These are phyloP conservation scores for Aphelinus certus DNA, from an alignment of 1,140 invertebrate species.

Conservation along the genomic window DNA sequence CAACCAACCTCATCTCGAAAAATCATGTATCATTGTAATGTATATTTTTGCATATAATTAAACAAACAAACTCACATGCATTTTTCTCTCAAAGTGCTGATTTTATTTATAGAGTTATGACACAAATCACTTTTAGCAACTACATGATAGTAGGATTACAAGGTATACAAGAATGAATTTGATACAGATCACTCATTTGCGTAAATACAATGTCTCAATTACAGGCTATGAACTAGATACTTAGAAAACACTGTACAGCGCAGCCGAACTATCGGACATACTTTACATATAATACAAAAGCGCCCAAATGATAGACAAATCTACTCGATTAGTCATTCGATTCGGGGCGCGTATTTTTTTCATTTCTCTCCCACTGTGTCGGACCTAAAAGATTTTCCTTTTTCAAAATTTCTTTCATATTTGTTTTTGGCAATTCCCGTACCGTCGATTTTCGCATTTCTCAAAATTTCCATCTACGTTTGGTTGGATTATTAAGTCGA, in stretches of 20 bases:
- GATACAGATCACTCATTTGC: conserved; percentile 67
- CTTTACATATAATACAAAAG: conserved; percentile 67
- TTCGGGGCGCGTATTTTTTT: conserved; percentile 40
- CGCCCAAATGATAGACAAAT: conserved; percentile 55
- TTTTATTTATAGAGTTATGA: conserved; percentile 68
- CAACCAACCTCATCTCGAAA: neutral
- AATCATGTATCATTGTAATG: neutral
- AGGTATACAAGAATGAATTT: conserved; percentile 67
- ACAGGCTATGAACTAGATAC: conserved; percentile 67
- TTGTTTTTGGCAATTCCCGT: no score
- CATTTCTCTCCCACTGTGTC: conserved; percentile 21
- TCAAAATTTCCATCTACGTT: no score
- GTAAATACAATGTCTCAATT: conserved; percentile 67
- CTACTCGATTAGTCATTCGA: conserved; percentile 41
- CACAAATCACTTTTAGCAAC: conserved; percentile 68
- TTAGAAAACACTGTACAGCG: conserved; percentile 68
- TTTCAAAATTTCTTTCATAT: no score
- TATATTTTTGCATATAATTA: neutral
- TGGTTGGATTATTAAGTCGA: no score
- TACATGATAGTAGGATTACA: conserved; percentile 65
- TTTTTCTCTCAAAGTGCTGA: conserved; percentile 64
- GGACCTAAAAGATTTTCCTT: neutral
- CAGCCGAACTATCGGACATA: conserved; percentile 64
- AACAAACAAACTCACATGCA: neutral
- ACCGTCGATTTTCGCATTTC: no score